Evolutionary conservation across 2,113 vertebrate genomes (phyloP).

Genomic region (Tamias sibiricus): DNA sequence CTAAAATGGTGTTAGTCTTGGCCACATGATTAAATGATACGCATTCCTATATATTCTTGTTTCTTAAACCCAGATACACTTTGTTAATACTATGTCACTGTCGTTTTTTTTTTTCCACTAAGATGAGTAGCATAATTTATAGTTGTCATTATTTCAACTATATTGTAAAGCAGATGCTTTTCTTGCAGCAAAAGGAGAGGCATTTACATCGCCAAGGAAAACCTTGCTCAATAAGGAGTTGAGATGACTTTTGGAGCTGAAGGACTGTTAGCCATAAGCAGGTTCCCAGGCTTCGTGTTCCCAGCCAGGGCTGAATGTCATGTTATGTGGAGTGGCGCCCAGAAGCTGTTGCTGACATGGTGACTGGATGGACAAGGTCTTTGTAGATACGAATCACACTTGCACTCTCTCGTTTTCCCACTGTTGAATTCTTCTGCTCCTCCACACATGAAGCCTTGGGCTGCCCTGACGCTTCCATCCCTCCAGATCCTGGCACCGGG

Average conservation of each 20-base stretch:
- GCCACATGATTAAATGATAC: background rate
- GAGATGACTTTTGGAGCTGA: background rate
- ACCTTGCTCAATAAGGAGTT: background rate
- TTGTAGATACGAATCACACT: background rate
- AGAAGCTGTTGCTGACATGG: background rate
- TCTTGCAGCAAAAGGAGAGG: background rate
- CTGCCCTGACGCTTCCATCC: fast-evolving
- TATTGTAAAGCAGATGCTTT: background rate
- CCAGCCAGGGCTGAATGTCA: fast-evolving
- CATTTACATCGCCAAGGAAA: background rate
- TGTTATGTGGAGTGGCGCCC: background rate
- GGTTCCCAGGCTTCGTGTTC: background rate
- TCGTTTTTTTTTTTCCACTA: background rate
- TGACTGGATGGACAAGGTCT: fast-evolving
- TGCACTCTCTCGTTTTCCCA: no score
- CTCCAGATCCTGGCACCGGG: no score
- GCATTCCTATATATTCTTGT: background rate
- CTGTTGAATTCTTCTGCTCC: background rate
- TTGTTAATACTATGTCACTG: background rate
- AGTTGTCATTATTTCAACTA: background rate
- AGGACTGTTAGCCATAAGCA: background rate
- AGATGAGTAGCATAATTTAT: background rate
- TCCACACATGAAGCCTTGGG: no score
- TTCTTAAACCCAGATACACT: background rate
- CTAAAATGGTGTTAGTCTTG: background rate